These are phyloP conservation scores for Ceratina australensis DNA, from an alignment of 1,140 invertebrate genomes.

Conservation along the genomic window DNA sequence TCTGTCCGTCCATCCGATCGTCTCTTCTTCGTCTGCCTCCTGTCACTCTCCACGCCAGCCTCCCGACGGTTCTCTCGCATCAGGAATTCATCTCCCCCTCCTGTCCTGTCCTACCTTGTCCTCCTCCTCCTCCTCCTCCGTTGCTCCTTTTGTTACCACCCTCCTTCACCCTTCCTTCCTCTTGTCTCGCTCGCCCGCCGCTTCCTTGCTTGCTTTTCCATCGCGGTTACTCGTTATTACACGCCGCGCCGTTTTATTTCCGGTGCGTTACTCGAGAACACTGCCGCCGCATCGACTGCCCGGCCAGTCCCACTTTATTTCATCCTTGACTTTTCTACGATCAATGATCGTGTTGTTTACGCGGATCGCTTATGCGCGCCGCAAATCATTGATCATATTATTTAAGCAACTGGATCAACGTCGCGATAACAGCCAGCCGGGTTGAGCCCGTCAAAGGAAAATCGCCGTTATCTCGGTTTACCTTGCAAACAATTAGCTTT, in stretches of 20 bases:
- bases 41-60: constrained; percentile 71
- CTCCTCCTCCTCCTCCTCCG: constrained; percentile 61
- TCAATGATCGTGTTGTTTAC: neutral
- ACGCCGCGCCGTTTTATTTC: constrained; percentile 64
- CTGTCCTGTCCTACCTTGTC: constrained; percentile 63
- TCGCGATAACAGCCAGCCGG: constrained; percentile 8
- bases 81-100: constrained; percentile 76
- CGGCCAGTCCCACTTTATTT: too few species aligned
- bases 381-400: neutral
- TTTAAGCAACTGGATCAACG: constrained; percentile 26
- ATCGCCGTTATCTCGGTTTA: constrained; percentile 37
- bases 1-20: constrained; percentile 63
- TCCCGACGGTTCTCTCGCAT: constrained; percentile 67
- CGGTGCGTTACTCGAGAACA: neutral
- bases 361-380: neutral
- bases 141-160: constrained; percentile 61
- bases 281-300: neutral
- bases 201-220: constrained; percentile 55
- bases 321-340: neutral
- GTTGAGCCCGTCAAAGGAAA: constrained; percentile 16
- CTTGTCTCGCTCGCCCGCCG: constrained; percentile 1
- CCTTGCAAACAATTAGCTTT: constrained; percentile 46
- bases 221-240: constrained; percentile 51
- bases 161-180: constrained; percentile 22
- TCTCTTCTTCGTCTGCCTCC: constrained; percentile 67